A percentile compares a stretch with the other conserved stretches of the same genome.
Evolutionary conservation across 2,113 vertebrate genomes (phyloP).

Genomic region (Alouatta palliata): DNA sequence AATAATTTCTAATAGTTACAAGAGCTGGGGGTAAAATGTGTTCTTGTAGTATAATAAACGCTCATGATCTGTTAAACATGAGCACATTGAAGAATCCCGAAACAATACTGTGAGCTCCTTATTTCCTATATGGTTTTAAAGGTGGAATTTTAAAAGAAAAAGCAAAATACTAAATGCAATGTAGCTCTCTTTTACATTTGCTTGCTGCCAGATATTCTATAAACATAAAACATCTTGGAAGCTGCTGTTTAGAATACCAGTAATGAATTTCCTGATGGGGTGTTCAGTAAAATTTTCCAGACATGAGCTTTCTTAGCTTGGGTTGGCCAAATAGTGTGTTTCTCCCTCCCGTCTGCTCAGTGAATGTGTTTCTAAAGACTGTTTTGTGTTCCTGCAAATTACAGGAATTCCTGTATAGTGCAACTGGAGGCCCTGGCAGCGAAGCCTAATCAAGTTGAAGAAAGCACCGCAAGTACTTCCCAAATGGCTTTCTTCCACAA

Average conservation of each 20-base stretch:
- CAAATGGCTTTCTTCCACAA: background rate
- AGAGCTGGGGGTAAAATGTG: background rate
- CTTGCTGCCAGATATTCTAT: conserved; percentile 4
- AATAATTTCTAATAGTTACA: background rate
- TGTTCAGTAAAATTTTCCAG: conserved; percentile 27
- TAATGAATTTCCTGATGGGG: conserved; percentile 19
- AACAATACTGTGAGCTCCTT: background rate
- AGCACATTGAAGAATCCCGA: background rate
- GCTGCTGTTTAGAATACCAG: conserved; percentile 2
- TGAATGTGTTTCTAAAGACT: conserved; percentile 17
- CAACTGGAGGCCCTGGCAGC: background rate
- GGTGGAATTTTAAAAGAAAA: conserved; percentile 29
- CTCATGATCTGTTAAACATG: too few species aligned
- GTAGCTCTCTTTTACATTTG: background rate
- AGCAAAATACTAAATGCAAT: background rate
- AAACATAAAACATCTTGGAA: background rate
- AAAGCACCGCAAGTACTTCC: background rate
- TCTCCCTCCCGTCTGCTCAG: background rate
- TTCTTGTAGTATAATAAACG: background rate
- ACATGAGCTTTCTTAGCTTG: conserved; percentile 60
- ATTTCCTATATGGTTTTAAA: background rate
- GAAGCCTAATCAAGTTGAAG: background rate
- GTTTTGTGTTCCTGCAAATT: conserved; percentile 69
- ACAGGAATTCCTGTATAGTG: conserved; percentile 69
- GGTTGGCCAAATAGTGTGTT: conserved; percentile 37